Conservation (phyloP, 2,888 invertebrate genomes). For the Hypena proboscidalis region DNA sequence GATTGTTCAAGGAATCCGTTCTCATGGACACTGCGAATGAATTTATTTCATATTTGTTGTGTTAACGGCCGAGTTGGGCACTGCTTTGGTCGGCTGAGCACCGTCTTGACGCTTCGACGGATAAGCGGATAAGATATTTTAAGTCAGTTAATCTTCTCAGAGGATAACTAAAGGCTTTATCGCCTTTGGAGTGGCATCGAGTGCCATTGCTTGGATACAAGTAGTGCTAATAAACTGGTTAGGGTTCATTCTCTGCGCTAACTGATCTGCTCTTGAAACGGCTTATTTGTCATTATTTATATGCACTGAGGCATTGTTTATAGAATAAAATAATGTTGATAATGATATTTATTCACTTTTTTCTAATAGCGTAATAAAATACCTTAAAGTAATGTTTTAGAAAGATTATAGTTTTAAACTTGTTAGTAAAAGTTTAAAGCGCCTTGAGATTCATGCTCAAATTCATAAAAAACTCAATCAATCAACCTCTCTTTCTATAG, state of each 20-base stretch:
- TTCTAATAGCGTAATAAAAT: too few relatives aligned
- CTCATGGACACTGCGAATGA: slow-evolving; percentile 32
- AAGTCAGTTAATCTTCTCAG: slow-evolving; percentile 35
- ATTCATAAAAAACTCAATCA: too few relatives aligned
- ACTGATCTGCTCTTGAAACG: slow-evolving; percentile 23
- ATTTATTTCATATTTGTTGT: slow-evolving; percentile 26
- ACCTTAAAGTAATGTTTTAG: too few relatives aligned
- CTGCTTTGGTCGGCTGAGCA: slow-evolving; percentile 18
- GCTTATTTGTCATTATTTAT: slow-evolving; percentile 6
- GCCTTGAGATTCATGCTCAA: too few relatives aligned
- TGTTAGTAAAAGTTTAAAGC: too few relatives aligned
- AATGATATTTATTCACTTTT: too few relatives aligned
- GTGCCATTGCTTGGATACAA: slow-evolving; percentile 36
- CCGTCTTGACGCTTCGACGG: slow-evolving; percentile 11
- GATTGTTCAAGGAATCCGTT: slow-evolving; percentile 35
- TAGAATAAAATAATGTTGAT: too few relatives aligned
- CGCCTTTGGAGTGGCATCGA: slow-evolving; percentile 36
- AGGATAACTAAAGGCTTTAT: slow-evolving; percentile 41
- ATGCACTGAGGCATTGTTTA: too few relatives aligned
- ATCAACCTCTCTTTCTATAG: too few relatives aligned
- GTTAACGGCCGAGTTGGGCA: slow-evolving; percentile 9
- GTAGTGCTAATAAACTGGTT: slow-evolving; percentile 34
- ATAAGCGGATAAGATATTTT: slow-evolving; percentile 30
- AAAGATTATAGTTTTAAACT: too few relatives aligned
- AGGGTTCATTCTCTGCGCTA: slow-evolving; percentile 31